These are phyloP conservation scores for Dromaius novaehollandiae DNA, from an alignment of 2,113 vertebrate species.

Conservation along the genomic window DNA sequence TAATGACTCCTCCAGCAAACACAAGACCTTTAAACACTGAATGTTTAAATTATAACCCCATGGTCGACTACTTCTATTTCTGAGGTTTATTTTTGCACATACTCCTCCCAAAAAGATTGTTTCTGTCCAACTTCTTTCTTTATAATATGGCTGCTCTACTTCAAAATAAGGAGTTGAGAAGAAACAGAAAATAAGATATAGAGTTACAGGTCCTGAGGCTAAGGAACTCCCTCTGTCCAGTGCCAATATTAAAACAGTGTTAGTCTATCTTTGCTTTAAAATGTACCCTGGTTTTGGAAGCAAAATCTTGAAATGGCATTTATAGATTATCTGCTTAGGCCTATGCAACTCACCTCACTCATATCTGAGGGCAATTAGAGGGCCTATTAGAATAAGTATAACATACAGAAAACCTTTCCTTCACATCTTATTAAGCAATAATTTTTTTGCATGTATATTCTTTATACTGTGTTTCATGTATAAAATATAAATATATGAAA, in stretches of 20 bases:
- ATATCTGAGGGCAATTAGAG: background rate
- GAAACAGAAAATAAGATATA: background rate
- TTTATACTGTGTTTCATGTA: too few species aligned
- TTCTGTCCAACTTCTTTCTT: background rate
- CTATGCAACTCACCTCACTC: background rate
- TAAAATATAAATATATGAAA: too few species aligned
- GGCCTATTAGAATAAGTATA: background rate
- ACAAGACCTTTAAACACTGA: background rate
- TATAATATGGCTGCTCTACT: background rate
- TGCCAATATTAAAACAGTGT: fast-evolving
- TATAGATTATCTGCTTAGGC: background rate
- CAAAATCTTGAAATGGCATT: background rate
- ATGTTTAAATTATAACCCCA: background rate
- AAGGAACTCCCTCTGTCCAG: background rate
- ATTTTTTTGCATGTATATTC: background rate
- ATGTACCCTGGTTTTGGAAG: background rate
- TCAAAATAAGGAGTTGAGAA: background rate
- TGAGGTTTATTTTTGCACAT: background rate
- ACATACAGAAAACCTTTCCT: background rate
- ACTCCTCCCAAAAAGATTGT: background rate
- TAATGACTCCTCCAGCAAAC: background rate
- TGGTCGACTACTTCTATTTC: background rate
- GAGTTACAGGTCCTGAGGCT: background rate
- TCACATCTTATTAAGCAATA: background rate
- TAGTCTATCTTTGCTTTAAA: background rate